Evolutionary conservation across 2,888 invertebrate genomes (phyloP).

Genomic region (Troides helena): DNA sequence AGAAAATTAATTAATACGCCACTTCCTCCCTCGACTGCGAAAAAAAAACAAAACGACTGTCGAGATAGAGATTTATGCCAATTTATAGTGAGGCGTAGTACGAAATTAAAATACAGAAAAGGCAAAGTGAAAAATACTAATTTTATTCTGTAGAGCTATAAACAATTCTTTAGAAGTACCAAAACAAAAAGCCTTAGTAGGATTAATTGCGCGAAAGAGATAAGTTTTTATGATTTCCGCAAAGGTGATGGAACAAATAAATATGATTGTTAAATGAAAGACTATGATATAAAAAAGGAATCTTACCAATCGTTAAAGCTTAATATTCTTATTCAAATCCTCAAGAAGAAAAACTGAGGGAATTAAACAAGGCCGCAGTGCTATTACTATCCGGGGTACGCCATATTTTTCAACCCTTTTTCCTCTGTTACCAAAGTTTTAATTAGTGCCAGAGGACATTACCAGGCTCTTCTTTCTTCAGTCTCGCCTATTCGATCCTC

Average conservation of each 20-base stretch:
- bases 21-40: conserved; percentile 59
- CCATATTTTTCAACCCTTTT: conserved; percentile 77
- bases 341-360: conserved; percentile 59
- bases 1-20: conserved; percentile 52
- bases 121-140: background rate
- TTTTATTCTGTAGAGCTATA: background rate
- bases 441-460: conserved; percentile 79
- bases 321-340: conserved; percentile 54
- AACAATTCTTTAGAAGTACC: background rate
- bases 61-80: conserved; percentile 34
- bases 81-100: conserved; percentile 14
- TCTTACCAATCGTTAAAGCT: conserved; percentile 38
- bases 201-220: conserved; percentile 20
- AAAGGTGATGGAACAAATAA: conserved; percentile 9
- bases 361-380: conserved; percentile 65
- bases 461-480: conserved; percentile 64
- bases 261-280: conserved; percentile 15
- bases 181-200: background rate
- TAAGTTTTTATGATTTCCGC: conserved; percentile 18
- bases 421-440: conserved; percentile 72
- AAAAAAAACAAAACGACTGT: conserved; percentile 52
- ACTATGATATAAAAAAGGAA: conserved; percentile 29
- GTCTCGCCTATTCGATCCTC: conserved; percentile 52
- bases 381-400: conserved; percentile 70
- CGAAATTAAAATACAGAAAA: conserved; percentile 5